Evolutionary conservation across 2,888 invertebrate species (phyloP).

Genomic region (Andrena praecox): DNA sequence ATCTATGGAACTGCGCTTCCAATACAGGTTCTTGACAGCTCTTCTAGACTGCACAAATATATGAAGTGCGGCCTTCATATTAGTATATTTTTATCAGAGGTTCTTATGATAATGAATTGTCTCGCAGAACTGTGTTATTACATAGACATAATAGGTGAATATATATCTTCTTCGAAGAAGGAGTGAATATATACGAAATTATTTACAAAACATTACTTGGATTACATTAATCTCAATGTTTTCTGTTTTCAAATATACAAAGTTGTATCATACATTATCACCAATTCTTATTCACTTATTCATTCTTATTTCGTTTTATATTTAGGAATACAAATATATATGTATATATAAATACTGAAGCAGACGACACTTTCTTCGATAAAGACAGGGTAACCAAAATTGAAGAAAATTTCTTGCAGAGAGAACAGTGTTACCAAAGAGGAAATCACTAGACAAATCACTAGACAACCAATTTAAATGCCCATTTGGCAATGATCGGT

Average conservation of each 20-base stretch:
- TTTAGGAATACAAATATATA: not conserved
- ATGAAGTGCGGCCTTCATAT: not conserved
- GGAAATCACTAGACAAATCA: too few species aligned
- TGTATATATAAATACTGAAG: too few species aligned
- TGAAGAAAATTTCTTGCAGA: not conserved
- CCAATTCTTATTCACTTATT: not conserved
- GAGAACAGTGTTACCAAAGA: not conserved
- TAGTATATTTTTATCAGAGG: not conserved
- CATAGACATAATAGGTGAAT: too few species aligned
- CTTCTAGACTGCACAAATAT: not conserved
- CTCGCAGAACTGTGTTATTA: too few species aligned
- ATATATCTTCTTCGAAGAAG: too few species aligned
- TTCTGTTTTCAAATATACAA: not conserved
- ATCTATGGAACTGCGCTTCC: not conserved
- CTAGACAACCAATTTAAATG: too few species aligned
- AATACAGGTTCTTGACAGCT: not conserved
- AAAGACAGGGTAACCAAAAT: conserved; percentile 7
- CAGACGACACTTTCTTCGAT: not conserved
- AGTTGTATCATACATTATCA: not conserved
- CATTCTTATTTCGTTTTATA: not conserved
- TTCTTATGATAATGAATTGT: not conserved
- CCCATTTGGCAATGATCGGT: too few species aligned
- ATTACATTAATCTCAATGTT: too few species aligned
- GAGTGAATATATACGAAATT: too few species aligned
- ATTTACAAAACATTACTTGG: too few species aligned